Evolutionary conservation across 2,888 invertebrate species (phyloP).

Genomic region (Cactoblastis cactorum): DNA sequence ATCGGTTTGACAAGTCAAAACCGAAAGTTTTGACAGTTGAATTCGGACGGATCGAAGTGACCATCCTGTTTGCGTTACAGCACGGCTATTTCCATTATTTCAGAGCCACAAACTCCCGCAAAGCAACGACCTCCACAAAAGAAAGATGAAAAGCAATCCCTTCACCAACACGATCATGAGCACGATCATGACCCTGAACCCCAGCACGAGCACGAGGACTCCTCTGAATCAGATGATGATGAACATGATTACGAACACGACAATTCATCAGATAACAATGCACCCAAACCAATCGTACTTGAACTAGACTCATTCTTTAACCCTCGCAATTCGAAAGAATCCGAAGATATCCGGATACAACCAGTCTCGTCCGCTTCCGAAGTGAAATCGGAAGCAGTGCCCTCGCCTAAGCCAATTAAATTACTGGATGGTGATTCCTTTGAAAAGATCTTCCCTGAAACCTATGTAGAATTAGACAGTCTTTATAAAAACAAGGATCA

Average conservation of each 20-base stretch:
- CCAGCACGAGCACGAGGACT: conserved; percentile 29
- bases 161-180: conserved; percentile 31
- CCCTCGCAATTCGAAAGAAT: conserved; percentile 25
- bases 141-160: conserved; percentile 34
- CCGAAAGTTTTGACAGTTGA: background rate
- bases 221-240: conserved; percentile 13
- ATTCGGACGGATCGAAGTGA: background rate
- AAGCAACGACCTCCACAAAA: conserved; percentile 28
- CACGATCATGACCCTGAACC: conserved; percentile 26
- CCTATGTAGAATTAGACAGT: conserved; percentile 35
- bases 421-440: conserved; percentile 23
- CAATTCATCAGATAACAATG: conserved; percentile 19
- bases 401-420: conserved; percentile 21
- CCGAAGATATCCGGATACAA: conserved; percentile 23
- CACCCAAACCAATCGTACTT: conserved; percentile 27
- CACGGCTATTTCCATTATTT: conserved; percentile 44
- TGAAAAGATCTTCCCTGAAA: conserved; percentile 32
- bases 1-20: background rate
- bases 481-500: conserved; percentile 29
- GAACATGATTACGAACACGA: conserved; percentile 14
- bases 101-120: conserved; percentile 44
- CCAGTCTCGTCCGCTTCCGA: conserved; percentile 23
- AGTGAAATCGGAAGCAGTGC: conserved; percentile 7
- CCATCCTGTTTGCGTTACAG: background rate
- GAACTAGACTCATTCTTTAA: conserved; percentile 28